Percentiles rank a stretch among this genome's conserved stretches.
Evolutionary conservation across 1,140 invertebrate genomes (phyloP).

Genomic region (Phymastichus coffea): DNA sequence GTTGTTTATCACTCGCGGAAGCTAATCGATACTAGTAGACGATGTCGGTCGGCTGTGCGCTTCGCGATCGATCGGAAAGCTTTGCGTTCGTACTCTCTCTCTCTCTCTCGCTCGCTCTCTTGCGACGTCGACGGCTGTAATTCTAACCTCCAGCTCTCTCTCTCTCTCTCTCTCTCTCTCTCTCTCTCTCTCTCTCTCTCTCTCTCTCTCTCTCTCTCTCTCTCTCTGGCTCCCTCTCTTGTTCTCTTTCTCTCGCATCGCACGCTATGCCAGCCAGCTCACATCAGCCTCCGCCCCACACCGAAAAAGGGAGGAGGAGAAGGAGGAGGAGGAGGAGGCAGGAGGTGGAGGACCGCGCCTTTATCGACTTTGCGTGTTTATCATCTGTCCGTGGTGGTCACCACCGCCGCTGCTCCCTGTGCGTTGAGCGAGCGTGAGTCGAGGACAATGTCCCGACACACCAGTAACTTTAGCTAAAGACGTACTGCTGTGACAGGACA

Average conservation of each 20-base stretch:
- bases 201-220: slow-evolving; percentile 7
- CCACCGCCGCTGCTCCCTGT: slow-evolving; percentile 1
- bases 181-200: slow-evolving; percentile 1
- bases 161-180: neutral
- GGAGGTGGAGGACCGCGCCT: slow-evolving; percentile 45
- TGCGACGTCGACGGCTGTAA: too few species aligned
- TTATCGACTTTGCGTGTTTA: slow-evolving; percentile 48
- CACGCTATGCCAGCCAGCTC: slow-evolving; percentile 6
- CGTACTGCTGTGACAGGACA: slow-evolving; percentile 94
- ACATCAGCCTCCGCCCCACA: neutral
- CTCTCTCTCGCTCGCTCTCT: neutral
- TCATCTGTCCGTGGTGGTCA: neutral
- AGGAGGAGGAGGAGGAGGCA: neutral
- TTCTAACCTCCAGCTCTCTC: too few species aligned
- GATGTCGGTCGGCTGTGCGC: too few species aligned
- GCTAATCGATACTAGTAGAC: too few species aligned
- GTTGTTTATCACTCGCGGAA: too few species aligned
- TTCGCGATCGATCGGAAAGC: too few species aligned
- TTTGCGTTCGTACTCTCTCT: neutral
- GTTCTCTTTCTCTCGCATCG: neutral
- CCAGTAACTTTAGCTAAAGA: slow-evolving; percentile 72
- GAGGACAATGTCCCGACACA: slow-evolving; percentile 82
- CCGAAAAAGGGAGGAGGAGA: too few species aligned
- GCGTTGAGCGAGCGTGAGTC: slow-evolving; percentile 42
- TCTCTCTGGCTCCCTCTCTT: too few species aligned